These are phyloP conservation scores for Neodiprion fabricii DNA, from an alignment of 1,140 invertebrate genomes.

Conservation along the genomic window DNA sequence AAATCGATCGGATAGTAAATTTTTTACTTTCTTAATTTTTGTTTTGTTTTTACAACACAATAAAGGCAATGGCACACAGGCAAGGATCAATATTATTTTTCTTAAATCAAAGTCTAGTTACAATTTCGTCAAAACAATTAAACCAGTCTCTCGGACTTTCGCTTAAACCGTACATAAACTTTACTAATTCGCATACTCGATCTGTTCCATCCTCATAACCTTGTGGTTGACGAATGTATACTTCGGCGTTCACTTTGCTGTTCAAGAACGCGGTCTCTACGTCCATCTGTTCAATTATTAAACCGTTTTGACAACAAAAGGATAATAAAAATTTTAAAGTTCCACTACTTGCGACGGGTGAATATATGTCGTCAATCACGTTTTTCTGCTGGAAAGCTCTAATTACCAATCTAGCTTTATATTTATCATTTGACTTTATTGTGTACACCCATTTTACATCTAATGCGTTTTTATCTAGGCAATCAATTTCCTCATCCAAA, in stretches of 20 bases:
- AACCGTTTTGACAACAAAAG: slow-evolving; percentile 24
- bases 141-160: no score
- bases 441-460: slow-evolving; percentile 30
- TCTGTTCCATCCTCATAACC: slow-evolving; percentile 13
- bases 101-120: no score
- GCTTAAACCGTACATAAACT: not conserved
- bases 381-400: slow-evolving; percentile 32
- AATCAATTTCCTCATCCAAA: no score
- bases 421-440: slow-evolving; percentile 28
- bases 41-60: no score
- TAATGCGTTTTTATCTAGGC: slow-evolving; percentile 20
- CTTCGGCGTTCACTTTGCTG: slow-evolving; percentile 23
- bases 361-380: not conserved
- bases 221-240: slow-evolving; percentile 25
- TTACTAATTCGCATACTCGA: slow-evolving; percentile 18
- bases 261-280: slow-evolving; percentile 28
- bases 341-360: slow-evolving; percentile 25
- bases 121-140: no score
- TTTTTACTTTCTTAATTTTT: no score
- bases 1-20: no score
- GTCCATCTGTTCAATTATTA: slow-evolving; percentile 29
- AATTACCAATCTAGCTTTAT: slow-evolving; percentile 34
- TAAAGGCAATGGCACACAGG: no score
- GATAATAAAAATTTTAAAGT: slow-evolving; percentile 31
- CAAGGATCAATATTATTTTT: no score